A percentile compares a stretch with the other conserved stretches of the same genome.
Conservation (phyloP, 2,113 vertebrate species). For the Mugil cephalus region DNA sequence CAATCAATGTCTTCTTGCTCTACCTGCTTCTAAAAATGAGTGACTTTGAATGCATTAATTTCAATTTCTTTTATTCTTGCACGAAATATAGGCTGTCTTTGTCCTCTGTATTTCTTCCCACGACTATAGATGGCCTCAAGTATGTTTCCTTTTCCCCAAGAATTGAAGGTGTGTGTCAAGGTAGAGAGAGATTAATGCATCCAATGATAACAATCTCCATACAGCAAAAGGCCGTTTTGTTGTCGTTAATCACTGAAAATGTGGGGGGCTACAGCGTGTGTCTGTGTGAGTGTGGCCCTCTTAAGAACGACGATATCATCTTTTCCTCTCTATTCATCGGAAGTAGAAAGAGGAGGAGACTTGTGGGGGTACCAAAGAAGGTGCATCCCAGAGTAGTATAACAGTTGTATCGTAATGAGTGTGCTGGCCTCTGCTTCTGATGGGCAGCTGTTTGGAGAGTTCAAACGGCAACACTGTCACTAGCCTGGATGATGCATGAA, state of each 20-base stretch:
- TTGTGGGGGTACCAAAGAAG: not conserved
- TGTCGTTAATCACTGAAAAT: constrained; percentile 65
- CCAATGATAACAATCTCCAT: constrained; percentile 72
- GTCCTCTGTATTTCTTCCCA: constrained; percentile 20
- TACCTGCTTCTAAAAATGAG: constrained; percentile 37
- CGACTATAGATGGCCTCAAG: constrained; percentile 9
- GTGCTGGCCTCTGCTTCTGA: too few relatives aligned
- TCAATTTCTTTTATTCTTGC: constrained; percentile 53
- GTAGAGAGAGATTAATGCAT: constrained; percentile 68
- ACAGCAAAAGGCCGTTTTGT: constrained; percentile 70
- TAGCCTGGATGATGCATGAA: too few relatives aligned
- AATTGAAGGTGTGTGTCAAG: constrained; percentile 39
- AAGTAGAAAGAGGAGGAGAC: not conserved
- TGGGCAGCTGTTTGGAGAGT: too few relatives aligned
- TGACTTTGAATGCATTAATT: constrained; percentile 61
- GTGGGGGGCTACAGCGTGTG: constrained; percentile 11
- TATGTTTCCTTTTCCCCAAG: constrained; percentile 34
- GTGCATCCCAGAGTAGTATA: not conserved
- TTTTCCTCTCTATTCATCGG: constrained; percentile 43
- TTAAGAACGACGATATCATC: constrained; percentile 67
- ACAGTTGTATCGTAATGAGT: too few relatives aligned
- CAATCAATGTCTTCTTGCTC: constrained; percentile 27
- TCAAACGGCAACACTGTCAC: too few relatives aligned
- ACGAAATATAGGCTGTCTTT: constrained; percentile 47
- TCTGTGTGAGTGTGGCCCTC: constrained; percentile 17